These are phyloP conservation scores for Mormoops blainvillei DNA, from an alignment of 2,113 vertebrate species.

Conservation along the genomic window DNA sequence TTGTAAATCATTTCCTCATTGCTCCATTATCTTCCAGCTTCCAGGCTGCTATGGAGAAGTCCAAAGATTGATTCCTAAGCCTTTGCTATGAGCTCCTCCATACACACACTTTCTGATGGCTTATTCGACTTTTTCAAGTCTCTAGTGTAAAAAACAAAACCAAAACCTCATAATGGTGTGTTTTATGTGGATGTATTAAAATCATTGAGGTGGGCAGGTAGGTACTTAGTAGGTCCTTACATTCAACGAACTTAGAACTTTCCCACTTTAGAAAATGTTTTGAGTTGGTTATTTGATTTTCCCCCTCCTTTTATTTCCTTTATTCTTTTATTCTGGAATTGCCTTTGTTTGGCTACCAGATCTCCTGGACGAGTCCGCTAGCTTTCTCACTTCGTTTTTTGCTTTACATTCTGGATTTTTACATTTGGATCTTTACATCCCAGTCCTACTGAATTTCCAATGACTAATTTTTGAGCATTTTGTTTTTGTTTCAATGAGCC, in stretches of 20 bases:
- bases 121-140: background rate
- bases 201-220: background rate
- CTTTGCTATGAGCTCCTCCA: background rate
- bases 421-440: background rate
- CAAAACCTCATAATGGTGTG: background rate
- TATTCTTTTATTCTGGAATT: background rate
- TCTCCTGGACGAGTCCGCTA: background rate
- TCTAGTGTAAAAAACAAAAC: background rate
- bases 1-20: background rate
- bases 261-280: background rate
- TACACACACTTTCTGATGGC: background rate
- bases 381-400: background rate
- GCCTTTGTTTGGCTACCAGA: background rate
- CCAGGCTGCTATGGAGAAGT: background rate
- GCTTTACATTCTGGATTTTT: background rate
- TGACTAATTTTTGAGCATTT: background rate
- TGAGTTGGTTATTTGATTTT: background rate
- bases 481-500: background rate
- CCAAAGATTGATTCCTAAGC: background rate
- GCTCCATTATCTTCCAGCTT: background rate
- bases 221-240: background rate
- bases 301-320: background rate
- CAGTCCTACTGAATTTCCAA: background rate
- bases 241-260: background rate
- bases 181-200: background rate